A percentile compares a stretch with the other conserved stretches of the same genome.
phyloP scores from a whole-genome alignment of 2,113 vertebrate genomes.

The Mesembrinibis cayennensis region DNA sequence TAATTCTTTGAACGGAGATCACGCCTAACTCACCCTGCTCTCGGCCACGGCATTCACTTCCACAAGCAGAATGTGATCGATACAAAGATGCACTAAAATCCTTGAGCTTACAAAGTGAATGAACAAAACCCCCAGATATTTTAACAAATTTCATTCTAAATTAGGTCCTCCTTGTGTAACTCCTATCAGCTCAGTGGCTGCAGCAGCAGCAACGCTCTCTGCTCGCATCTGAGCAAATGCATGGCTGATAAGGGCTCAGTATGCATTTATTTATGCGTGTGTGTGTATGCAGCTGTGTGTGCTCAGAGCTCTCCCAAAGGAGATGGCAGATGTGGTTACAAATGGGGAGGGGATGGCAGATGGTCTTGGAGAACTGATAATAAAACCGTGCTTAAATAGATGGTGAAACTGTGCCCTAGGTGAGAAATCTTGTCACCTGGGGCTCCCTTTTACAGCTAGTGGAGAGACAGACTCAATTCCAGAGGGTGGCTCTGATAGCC shows the following conservation, averaged over 20 bases:
- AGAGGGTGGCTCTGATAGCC: background rate
- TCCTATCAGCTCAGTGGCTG: background rate
- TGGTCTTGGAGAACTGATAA: constrained; percentile 28
- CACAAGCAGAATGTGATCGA: background rate
- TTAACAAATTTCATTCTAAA: background rate
- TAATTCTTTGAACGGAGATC: background rate
- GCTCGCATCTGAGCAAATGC: background rate
- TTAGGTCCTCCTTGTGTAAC: background rate
- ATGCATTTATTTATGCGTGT: background rate
- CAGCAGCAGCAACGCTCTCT: background rate
- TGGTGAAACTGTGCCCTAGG: constrained; percentile 6
- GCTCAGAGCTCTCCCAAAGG: constrained; percentile 20
- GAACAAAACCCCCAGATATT: background rate
- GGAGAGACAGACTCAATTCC: background rate
- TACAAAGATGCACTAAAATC: background rate
- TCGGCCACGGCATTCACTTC: fast-evolving
- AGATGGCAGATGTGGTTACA: background rate
- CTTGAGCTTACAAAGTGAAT: fast-evolving
- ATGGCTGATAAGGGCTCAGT: background rate
- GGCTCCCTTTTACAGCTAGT: background rate
- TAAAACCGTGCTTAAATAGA: background rate
- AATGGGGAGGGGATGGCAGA: constrained; percentile 5
- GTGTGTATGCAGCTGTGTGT: background rate
- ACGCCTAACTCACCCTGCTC: fast-evolving
- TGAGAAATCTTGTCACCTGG: constrained; percentile 18